Evolutionary conservation across 2,113 vertebrate species (phyloP), one percentile per base, ranked within the genome.

Genomic region (Percopsis transmontana): DNA sequence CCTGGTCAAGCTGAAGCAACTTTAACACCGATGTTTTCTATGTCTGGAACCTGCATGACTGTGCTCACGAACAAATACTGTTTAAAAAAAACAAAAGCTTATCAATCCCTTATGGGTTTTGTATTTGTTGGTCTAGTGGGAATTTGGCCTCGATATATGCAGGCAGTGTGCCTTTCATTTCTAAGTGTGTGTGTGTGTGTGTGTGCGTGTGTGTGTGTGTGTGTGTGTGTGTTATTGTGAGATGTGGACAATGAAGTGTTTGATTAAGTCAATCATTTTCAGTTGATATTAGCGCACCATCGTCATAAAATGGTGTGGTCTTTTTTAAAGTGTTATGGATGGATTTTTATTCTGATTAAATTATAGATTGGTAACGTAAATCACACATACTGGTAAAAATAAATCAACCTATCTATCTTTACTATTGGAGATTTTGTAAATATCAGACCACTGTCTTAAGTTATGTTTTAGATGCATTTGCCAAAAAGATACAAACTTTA

Each of bases 31-130:
- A 64, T 64, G 52, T 44, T 58, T 58, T 15, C 19, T 53, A 38
- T 44, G 50, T 58, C 23, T 15, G 0, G 1, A 11, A 53, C 55
- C 62, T 53, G 39, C 39, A 20, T 14, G 18, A 7, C 21, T 48
- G n/a, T n/a, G 19, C 18, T 51, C 38, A 33, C 5, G 21, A 16
- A 38, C 33, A 41, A 51, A 64, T 51, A 23, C 20, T 44, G 15
- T n/a, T 14, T 41, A 50, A 52, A 23, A 20, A 48, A 60, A 33
- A 33, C 5, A 33, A 7, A 33, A 33, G 27, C 16, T 47, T 51
- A 51, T 33, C 27, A 64, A 13, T 58, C 60, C 21, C 1, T 52
- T 2, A 44, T 52, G 55, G 62, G 59, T 72, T 61, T 11, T 40
- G 48, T 53, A 19, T 47, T 40, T 3, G 21, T 13, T 7, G 3